These are phyloP conservation scores for Cynocephalus volans DNA, from an alignment of 2,113 vertebrate species.

Conservation along the genomic window DNA sequence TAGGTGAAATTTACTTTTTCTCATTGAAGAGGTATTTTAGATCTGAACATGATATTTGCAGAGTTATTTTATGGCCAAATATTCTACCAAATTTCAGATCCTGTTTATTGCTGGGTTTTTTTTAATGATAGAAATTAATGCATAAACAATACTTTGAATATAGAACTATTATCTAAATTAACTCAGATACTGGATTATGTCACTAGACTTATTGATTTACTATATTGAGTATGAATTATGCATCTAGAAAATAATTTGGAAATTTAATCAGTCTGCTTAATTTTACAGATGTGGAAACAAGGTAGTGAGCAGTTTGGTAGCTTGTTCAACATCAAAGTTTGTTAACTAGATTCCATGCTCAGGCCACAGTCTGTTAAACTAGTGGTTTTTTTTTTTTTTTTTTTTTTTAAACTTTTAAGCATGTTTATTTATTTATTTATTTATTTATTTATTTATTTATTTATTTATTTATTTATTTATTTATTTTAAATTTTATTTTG, in stretches of 20 bases:
- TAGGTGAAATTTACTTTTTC: conserved; percentile 31
- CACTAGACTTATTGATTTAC: background rate
- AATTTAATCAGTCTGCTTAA: conserved; percentile 35
- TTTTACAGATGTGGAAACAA: conserved; percentile 43
- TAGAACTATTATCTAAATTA: conserved; percentile 54
- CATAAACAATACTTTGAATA: background rate
- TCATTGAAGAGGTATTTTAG: background rate
- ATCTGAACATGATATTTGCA: conserved; percentile 32
- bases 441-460: no score
- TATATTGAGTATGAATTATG: conserved; percentile 33
- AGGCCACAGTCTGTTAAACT: background rate
- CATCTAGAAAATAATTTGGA: background rate
- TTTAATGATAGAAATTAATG: background rate
- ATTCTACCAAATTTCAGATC: conserved; percentile 15
- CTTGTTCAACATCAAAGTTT: conserved; percentile 47
- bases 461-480: no score
- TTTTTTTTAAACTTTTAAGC: no score
- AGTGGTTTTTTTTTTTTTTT: background rate
- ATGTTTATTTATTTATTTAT: no score
- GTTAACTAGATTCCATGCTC: conserved; percentile 40
- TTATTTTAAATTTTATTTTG: no score
- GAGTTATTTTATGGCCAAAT: background rate
- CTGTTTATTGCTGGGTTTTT: background rate
- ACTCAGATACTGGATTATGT: conserved; percentile 6
- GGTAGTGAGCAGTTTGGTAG: conserved; percentile 17